These are phyloP conservation scores for Pterocles orientalis DNA, from an alignment of 2,113 vertebrate genomes.

Conservation along the genomic window DNA sequence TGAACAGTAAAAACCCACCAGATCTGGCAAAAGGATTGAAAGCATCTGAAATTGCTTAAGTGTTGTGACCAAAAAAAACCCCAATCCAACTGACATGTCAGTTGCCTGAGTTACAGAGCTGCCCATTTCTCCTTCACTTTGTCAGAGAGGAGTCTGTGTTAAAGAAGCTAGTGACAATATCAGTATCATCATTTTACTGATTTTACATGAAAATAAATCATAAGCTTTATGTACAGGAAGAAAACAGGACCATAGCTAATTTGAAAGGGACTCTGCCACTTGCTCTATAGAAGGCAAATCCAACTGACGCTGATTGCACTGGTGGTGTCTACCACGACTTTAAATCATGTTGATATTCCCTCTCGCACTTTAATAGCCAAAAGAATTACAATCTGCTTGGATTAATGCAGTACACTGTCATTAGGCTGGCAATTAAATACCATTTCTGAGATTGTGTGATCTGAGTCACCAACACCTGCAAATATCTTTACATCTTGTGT, in stretches of 20 bases:
- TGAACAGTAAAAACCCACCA: constrained; percentile 14
- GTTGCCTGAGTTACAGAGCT: neutral
- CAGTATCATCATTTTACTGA: neutral
- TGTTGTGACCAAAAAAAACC: neutral
- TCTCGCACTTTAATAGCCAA: constrained; percentile 30
- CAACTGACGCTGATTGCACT: neutral
- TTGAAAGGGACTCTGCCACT: neutral
- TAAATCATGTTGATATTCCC: neutral
- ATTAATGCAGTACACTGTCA: constrained; percentile 18
- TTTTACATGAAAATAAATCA: neutral
- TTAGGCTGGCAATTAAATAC: constrained; percentile 26
- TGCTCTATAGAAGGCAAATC: neutral
- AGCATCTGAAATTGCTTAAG: constrained; percentile 28
- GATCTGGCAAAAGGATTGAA: neutral
- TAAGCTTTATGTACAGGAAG: neutral
- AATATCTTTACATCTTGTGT: constrained; percentile 62
- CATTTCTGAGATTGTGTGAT: constrained; percentile 35
- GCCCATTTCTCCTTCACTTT: neutral
- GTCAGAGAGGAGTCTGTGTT: neutral
- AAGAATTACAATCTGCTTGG: constrained; percentile 7
- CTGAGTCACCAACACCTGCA: constrained; percentile 64
- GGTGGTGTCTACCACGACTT: neutral
- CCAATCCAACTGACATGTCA: neutral
- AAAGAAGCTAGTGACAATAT: neutral
- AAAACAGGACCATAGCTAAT: neutral